Conservation (phyloP, 30 jellyfish, hydroid and myxozoan species). For the Hydractinia symbiolongicarpus region DNA sequence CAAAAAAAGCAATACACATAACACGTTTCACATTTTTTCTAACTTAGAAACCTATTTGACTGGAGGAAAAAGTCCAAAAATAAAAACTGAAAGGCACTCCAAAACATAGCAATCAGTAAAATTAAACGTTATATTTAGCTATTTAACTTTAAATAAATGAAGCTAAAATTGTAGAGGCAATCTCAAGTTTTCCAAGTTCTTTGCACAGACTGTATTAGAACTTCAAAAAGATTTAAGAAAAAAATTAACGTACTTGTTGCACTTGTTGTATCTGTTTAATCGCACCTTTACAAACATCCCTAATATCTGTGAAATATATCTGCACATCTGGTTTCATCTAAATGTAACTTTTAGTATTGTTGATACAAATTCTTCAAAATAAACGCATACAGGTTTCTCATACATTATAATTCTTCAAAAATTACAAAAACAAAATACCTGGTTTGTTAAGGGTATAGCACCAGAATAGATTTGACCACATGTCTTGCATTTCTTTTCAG, state of each 20-base stretch:
- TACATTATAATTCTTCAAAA: background rate
- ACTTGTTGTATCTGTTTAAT: conserved; percentile 36
- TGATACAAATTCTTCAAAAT: background rate
- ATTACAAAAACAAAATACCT: conserved; percentile 1
- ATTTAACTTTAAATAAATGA: no score
- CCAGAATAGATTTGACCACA: conserved; percentile 39
- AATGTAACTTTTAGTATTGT: background rate
- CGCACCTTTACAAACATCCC: conserved; percentile 34
- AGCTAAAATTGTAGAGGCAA: no score
- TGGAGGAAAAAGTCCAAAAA: no score
- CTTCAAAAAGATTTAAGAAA: background rate
- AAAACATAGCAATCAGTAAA: no score
- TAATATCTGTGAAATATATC: conserved; percentile 33
- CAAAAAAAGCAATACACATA: no score
- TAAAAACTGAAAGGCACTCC: no score
- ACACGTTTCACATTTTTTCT: no score
- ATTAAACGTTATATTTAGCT: no score
- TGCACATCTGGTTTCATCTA: conserved; percentile 54
- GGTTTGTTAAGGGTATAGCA: conserved; percentile 18
- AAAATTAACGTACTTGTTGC: conserved; percentile 8
- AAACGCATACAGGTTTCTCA: background rate
- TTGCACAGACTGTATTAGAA: no score
- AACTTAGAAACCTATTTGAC: no score
- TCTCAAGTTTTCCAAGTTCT: no score
- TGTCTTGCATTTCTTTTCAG: conserved; percentile 38